Conservation (phyloP, 2,888 invertebrate species). For the Cheiracanthium punctorium region DNA sequence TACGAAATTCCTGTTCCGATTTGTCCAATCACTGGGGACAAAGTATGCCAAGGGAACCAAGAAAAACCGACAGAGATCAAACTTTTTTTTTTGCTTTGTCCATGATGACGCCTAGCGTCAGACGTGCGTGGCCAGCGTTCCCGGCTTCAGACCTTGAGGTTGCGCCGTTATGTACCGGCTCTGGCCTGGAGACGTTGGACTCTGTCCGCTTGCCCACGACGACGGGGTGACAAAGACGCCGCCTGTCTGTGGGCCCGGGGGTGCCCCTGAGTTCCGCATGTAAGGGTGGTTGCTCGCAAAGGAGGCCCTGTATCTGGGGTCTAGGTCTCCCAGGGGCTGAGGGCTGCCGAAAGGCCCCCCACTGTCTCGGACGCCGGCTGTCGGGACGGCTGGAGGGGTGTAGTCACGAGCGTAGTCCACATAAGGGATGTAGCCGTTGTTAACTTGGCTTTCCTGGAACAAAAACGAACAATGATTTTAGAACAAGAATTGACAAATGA, state of each 20-base stretch:
- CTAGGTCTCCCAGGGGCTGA: slow-evolving; percentile 75
- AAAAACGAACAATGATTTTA: no score
- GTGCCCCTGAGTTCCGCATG: slow-evolving; percentile 81
- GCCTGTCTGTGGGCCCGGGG: slow-evolving; percentile 42
- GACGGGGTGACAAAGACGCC: slow-evolving; percentile 64
- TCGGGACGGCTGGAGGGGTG: slow-evolving; percentile 83
- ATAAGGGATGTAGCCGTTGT: slow-evolving; percentile 90
- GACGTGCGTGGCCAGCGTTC: slow-evolving; percentile 70
- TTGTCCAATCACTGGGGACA: slow-evolving; percentile 1
- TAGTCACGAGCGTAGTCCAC: slow-evolving; percentile 92
- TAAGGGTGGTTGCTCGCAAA: slow-evolving; percentile 86
- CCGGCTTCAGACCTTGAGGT: slow-evolving; percentile 60
- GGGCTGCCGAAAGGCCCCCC: slow-evolving; percentile 72
- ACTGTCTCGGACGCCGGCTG: slow-evolving; percentile 76
- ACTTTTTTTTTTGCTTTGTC: no score
- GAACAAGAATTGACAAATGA: no score
- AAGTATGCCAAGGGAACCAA: slow-evolving; percentile 9
- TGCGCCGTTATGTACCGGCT: slow-evolving; percentile 68
- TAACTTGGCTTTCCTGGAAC: slow-evolving; percentile 79
- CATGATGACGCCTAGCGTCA: slow-evolving; percentile 63
- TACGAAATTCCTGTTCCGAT: background rate
- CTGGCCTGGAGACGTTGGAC: slow-evolving; percentile 53
- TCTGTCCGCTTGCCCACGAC: slow-evolving; percentile 62
- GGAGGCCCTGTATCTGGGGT: slow-evolving; percentile 90
- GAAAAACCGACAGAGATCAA: slow-evolving; percentile 3